Conservation (phyloP, 2,797 vertebrate species). For the Anisognathus igniventris region DNA sequence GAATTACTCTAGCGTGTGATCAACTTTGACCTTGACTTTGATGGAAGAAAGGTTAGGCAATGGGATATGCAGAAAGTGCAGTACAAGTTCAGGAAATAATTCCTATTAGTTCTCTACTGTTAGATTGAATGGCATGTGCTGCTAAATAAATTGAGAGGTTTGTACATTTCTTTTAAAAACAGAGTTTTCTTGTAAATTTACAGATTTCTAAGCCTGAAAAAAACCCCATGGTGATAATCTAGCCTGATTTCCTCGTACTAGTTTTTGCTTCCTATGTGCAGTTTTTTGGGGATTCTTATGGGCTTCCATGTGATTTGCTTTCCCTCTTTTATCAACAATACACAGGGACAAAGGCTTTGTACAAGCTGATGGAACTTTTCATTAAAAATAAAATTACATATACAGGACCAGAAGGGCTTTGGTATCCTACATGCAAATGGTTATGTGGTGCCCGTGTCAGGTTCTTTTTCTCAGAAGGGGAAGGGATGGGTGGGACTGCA, state of each 20-base stretch:
- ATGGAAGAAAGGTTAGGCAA: not conserved
- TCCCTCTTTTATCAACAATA: not conserved
- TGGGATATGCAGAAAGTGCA: not conserved
- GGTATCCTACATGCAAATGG: not conserved
- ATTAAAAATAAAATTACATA: not conserved
- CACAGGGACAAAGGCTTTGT: not conserved
- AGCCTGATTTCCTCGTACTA: not conserved
- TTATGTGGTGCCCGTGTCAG: not conserved
- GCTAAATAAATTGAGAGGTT: not conserved
- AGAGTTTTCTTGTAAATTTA: not conserved
- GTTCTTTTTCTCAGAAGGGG: not conserved
- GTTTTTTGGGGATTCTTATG: not conserved
- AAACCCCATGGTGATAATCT: not conserved
- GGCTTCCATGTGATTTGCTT: not conserved
- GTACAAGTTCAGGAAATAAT: not conserved
- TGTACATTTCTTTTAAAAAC: not conserved
- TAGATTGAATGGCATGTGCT: not conserved
- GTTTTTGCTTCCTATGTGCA: not conserved
- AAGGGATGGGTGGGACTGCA: not conserved
- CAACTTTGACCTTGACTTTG: constrained; percentile 32
- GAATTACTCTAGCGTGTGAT: not conserved
- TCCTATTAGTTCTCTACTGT: not conserved
- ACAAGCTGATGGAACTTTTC: not conserved
- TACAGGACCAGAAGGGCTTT: not conserved
- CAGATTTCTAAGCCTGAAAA: not conserved